These are phyloP conservation scores for Agrypnia vestita DNA, from an alignment of 1,140 invertebrate genomes.

Conservation along the genomic window DNA sequence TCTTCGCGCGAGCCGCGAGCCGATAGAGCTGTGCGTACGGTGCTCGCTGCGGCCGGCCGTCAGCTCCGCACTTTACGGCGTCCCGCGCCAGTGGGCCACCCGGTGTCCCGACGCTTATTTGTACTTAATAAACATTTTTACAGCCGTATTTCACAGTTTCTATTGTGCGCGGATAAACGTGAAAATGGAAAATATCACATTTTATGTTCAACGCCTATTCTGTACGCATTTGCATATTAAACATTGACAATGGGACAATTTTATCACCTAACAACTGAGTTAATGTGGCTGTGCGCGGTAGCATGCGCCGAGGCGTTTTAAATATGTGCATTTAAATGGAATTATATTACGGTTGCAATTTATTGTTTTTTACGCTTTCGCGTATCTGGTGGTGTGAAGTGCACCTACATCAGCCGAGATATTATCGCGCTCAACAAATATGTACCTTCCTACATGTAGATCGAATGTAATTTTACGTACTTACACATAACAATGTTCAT, in stretches of 20 bases:
- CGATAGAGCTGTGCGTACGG: too few species aligned
- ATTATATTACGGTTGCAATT: too few species aligned
- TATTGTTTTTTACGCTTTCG: too few species aligned
- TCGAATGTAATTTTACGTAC: too few species aligned
- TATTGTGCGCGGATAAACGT: not conserved
- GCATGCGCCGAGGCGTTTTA: not conserved
- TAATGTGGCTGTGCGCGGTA: constrained; percentile 15
- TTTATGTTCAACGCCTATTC: not conserved
- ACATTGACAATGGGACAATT: constrained; percentile 16
- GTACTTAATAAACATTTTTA: constrained; percentile 16
- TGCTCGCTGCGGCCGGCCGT: too few species aligned
- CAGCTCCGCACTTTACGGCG: too few species aligned
- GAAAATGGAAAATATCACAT: constrained; percentile 18
- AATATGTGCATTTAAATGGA: constrained; percentile 10
- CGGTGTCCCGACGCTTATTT: not conserved
- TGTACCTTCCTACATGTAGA: too few species aligned
- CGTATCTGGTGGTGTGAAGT: too few species aligned
- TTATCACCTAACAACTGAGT: constrained; percentile 15
- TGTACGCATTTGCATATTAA: constrained; percentile 17
- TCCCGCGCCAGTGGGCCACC: not conserved
- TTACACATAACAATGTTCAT: too few species aligned
- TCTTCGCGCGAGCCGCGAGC: too few species aligned
- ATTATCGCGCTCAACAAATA: too few species aligned
- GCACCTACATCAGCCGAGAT: too few species aligned
- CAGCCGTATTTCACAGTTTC: constrained; percentile 7